These are phyloP conservation scores for Stegostoma tigrinum DNA, from an alignment of 2,113 vertebrate species.

Conservation along the genomic window DNA sequence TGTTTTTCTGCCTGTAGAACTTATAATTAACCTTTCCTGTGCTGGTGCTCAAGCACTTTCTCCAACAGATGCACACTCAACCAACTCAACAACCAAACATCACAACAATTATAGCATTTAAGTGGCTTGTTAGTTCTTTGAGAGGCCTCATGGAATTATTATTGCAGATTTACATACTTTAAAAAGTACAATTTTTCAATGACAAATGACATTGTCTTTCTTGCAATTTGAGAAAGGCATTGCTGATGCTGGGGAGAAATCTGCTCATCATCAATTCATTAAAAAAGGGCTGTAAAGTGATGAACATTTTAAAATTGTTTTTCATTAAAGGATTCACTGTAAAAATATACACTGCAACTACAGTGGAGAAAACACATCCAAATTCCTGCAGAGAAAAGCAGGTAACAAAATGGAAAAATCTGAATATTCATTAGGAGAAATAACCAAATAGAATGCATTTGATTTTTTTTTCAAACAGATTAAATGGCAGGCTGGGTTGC, in stretches of 20 bases:
- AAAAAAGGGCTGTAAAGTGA: neutral
- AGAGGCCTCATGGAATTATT: neutral
- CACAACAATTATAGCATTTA: neutral
- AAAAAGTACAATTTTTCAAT: neutral
- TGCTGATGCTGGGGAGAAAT: neutral
- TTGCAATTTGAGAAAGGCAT: neutral
- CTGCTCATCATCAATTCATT: neutral
- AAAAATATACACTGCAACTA: neutral
- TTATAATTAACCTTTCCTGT: neutral
- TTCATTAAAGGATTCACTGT: neutral
- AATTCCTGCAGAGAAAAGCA: neutral
- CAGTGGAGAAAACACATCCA: neutral
- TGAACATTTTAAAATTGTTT: neutral
- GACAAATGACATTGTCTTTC: neutral
- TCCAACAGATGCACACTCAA: neutral
- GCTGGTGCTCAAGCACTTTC: neutral
- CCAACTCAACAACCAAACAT: neutral
- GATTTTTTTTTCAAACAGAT: neutral
- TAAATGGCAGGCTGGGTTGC: no score
- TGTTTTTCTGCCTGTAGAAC: no score
- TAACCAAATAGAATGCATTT: neutral
- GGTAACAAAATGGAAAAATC: neutral
- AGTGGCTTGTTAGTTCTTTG: neutral
- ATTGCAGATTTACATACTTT: neutral
- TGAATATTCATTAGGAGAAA: neutral